Percentiles rank a stretch among this genome's conserved stretches.
Conservation (phyloP, 2,888 invertebrate species). For the Blera fallax region DNA sequence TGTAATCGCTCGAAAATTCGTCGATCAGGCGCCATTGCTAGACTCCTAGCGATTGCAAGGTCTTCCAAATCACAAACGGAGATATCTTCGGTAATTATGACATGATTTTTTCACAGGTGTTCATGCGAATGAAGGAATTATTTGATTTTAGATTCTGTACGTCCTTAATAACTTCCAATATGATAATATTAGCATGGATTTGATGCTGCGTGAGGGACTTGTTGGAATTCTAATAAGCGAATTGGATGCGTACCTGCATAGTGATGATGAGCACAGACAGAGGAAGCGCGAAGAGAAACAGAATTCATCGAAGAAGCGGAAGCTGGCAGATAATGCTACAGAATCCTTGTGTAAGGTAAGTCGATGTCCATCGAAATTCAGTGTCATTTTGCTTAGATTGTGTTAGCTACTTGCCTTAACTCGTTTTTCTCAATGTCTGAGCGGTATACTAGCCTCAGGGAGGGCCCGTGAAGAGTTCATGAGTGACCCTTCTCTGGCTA, state of each 20-base stretch:
- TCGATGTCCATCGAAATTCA: background rate
- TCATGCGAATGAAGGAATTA: background rate
- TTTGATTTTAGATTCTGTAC: conserved; percentile 76
- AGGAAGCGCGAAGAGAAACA: conserved; percentile 79
- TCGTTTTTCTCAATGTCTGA: too few relatives aligned
- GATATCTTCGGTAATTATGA: conserved; percentile 77
- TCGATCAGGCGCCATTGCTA: conserved; percentile 79
- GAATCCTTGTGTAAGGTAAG: conserved; percentile 77
- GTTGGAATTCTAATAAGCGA: conserved; percentile 83
- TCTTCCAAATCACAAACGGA: conserved; percentile 78
- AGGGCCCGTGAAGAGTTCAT: too few relatives aligned
- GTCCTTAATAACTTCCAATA: conserved; percentile 82
- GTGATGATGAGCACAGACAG: conserved; percentile 79
- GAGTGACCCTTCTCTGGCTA: too few relatives aligned
- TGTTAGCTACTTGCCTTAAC: too few relatives aligned
- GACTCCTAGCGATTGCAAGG: conserved; percentile 78
- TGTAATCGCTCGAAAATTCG: conserved; percentile 81
- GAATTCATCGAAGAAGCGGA: conserved; percentile 78
- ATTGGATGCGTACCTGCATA: conserved; percentile 79
- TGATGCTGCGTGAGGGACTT: conserved; percentile 83
- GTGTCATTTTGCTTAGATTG: conserved; percentile 75
- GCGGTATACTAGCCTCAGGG: too few relatives aligned
- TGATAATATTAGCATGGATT: conserved; percentile 82
- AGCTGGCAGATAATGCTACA: conserved; percentile 74
- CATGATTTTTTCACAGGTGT: background rate